A percentile compares a stretch with the other conserved stretches of the same genome.
Conservation (phyloP, 2,888 invertebrate genomes). For the Mystacides longicornis region DNA sequence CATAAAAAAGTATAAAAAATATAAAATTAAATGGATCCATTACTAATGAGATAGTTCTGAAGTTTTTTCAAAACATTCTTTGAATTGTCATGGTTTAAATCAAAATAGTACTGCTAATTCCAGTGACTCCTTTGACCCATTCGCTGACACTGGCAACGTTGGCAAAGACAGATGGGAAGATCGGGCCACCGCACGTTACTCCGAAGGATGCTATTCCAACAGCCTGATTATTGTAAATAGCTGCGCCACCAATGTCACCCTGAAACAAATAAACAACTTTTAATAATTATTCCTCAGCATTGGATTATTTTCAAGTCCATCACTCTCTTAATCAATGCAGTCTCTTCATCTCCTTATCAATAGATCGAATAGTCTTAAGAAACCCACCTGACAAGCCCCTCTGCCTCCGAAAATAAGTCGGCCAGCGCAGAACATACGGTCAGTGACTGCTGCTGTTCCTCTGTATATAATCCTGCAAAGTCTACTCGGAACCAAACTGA, state of each 20-base stretch:
- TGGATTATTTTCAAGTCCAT: not conserved
- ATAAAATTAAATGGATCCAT: no score
- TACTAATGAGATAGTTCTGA: no score
- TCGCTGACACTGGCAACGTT: slow-evolving; percentile 40
- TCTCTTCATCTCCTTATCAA: not conserved
- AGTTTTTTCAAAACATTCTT: no score
- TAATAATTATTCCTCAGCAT: no score
- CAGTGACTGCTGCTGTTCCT: slow-evolving; percentile 38
- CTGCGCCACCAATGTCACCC: slow-evolving; percentile 48
- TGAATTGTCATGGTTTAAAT: no score
- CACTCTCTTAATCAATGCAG: not conserved
- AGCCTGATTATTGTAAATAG: slow-evolving; percentile 42
- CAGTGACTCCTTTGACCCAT: slow-evolving; percentile 43
- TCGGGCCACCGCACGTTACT: slow-evolving; percentile 43
- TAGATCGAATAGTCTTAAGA: not conserved
- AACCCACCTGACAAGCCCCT: slow-evolving; percentile 50
- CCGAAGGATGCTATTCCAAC: slow-evolving; percentile 46
- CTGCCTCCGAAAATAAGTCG: slow-evolving; percentile 49
- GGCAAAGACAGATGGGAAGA: slow-evolving; percentile 46
- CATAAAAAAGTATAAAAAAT: no score
- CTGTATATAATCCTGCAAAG: slow-evolving; percentile 42
- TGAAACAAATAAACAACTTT: slow-evolving; percentile 28
- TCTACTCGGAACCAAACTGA: slow-evolving; percentile 45
- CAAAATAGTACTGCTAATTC: slow-evolving; percentile 31
- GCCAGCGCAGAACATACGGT: slow-evolving; percentile 55